Evolutionary conservation across 1,140 invertebrate species (phyloP).

Genomic region (Zaprionus kolodkinae): DNA sequence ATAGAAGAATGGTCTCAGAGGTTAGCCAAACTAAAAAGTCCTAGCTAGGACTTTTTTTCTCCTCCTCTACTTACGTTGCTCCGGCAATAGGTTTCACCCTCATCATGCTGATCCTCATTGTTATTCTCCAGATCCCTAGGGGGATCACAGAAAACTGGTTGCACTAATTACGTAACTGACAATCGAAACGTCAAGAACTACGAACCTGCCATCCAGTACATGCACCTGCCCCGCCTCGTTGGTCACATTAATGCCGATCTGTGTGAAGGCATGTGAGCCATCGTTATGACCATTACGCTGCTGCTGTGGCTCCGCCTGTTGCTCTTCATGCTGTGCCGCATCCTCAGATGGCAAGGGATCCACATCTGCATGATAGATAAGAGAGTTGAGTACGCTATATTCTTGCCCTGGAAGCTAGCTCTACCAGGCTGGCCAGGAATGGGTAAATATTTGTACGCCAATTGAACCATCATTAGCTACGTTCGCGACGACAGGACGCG

Average conservation of each 20-base stretch:
- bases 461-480: constrained; percentile 46
- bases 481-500: constrained; percentile 10
- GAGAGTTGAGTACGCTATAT: not conserved
- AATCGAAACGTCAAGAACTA: constrained; percentile 68
- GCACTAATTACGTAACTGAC: constrained; percentile 81
- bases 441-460: constrained; percentile 55
- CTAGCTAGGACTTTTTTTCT: not conserved
- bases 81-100: constrained; percentile 60
- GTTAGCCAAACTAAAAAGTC: not conserved
- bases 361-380: constrained; percentile 49
- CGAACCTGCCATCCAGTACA: constrained; percentile 78
- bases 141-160: constrained; percentile 80
- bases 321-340: constrained; percentile 30
- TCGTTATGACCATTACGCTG: constrained; percentile 60
- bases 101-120: constrained; percentile 80
- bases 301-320: constrained; percentile 8
- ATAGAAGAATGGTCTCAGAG: not conserved
- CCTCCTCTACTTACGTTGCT: constrained; percentile 48
- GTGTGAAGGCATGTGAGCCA: constrained; percentile 63
- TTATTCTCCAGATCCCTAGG: constrained; percentile 81
- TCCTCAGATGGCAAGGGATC: constrained; percentile 70
- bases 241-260: constrained; percentile 83
- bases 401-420: not conserved
- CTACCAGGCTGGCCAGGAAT: constrained; percentile 39
- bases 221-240: constrained; percentile 81